A percentile compares a stretch with the other conserved stretches of the same genome.
Conservation (phyloP, 53 echinoderm and acorn worm genomes). For the Mesocentrotus franciscanus region DNA sequence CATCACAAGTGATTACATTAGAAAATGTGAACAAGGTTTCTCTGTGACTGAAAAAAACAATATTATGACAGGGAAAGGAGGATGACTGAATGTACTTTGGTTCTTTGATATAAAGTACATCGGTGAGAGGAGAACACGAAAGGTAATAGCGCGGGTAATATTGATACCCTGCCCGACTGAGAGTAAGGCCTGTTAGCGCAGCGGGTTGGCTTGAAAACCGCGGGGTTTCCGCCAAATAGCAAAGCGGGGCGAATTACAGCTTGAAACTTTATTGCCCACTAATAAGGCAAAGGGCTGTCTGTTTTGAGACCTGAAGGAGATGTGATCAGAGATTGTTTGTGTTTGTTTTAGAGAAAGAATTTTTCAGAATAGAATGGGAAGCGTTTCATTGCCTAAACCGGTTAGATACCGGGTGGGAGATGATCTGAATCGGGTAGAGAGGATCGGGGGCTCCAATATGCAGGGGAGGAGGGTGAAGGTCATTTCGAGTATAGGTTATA, state of each 20-base stretch:
- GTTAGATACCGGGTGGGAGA: background rate
- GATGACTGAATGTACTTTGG: conserved; percentile 45
- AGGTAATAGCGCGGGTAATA: conserved; percentile 44
- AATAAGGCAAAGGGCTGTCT: conserved; percentile 17
- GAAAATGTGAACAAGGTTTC: background rate
- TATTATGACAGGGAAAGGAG: background rate
- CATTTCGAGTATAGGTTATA: background rate
- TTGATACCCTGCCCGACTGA: conserved; percentile 30
- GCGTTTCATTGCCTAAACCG: background rate
- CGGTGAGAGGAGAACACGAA: conserved; percentile 45
- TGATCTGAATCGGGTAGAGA: background rate
- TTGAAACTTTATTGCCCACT: conserved; percentile 67
- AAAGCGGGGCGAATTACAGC: conserved; percentile 58
- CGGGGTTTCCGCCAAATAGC: conserved; percentile 54
- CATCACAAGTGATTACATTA: background rate
- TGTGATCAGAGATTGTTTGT: conserved; percentile 16
- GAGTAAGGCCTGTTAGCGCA: conserved; percentile 62
- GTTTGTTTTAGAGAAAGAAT: background rate
- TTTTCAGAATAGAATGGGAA: background rate
- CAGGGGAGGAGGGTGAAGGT: background rate
- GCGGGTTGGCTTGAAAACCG: conserved; percentile 62
- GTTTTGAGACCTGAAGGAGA: background rate
- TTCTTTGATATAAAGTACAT: background rate
- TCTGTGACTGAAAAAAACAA: background rate
- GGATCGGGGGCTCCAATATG: background rate